A percentile compares a stretch with the other conserved stretches of the same genome.
These are phyloP conservation scores for Cerastis rubricosa DNA, from an alignment of 2,888 invertebrate species.

Conservation along the genomic window DNA sequence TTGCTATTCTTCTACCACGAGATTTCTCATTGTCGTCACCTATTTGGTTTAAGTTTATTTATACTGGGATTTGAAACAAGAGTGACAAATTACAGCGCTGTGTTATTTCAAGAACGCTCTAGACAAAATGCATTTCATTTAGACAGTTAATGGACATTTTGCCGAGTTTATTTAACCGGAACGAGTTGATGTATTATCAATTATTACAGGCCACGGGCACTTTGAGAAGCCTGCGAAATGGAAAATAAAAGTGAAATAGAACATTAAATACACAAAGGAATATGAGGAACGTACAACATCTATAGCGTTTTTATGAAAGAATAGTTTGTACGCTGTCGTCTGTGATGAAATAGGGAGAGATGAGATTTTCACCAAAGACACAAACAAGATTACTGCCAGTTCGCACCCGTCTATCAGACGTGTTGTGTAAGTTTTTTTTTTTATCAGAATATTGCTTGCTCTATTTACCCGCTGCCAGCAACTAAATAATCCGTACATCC, in stretches of 20 bases:
- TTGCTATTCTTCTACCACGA: slow-evolving; percentile 67
- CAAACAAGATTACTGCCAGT: slow-evolving; percentile 69
- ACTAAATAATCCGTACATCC: slow-evolving; percentile 89
- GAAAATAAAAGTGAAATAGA: slow-evolving; percentile 30
- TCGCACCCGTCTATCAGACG: slow-evolving; percentile 66
- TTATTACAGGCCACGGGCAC: neutral
- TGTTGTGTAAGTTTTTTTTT: slow-evolving; percentile 72
- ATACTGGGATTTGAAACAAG: slow-evolving; percentile 62
- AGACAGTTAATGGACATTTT: slow-evolving; percentile 55
- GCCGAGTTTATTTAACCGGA: slow-evolving; percentile 13
- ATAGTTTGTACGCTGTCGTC: slow-evolving; percentile 35
- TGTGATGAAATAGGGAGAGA: slow-evolving; percentile 50
- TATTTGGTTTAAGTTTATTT: slow-evolving; percentile 70
- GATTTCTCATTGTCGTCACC: slow-evolving; percentile 59
- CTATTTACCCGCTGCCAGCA: slow-evolving; percentile 81
- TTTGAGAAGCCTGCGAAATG: slow-evolving; percentile 13
- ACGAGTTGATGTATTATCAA: slow-evolving; percentile 41
- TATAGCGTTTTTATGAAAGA: slow-evolving; percentile 18
- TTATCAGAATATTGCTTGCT: slow-evolving; percentile 77
- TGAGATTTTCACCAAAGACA: slow-evolving; percentile 67
- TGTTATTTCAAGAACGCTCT: slow-evolving; percentile 49
- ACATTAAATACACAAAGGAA: slow-evolving; percentile 21
- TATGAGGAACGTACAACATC: neutral
- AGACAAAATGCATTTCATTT: slow-evolving; percentile 41
- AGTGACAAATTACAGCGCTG: slow-evolving; percentile 53